A percentile compares a stretch with the other conserved stretches of the same genome.
These are phyloP conservation scores for Tenthredo scrophulariae DNA, from an alignment of 2,888 invertebrate species.

Conservation along the genomic window DNA sequence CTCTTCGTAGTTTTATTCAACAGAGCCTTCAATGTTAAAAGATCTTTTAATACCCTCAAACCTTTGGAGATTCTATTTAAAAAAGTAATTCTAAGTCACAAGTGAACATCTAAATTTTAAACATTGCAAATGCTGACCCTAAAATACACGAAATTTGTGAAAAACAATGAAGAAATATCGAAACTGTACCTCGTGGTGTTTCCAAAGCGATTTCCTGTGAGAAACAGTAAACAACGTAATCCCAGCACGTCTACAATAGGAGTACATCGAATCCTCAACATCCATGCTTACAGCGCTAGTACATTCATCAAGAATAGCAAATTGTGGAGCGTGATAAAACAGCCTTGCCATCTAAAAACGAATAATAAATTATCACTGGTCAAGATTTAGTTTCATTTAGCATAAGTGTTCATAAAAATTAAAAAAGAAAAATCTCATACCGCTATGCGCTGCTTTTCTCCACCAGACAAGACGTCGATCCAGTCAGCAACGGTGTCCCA, in stretches of 20 bases:
- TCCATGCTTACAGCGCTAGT: constrained; percentile 99
- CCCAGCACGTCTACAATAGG: constrained; percentile 90
- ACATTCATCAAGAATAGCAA: constrained; percentile 99
- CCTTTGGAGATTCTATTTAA: background rate
- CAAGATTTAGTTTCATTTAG: background rate
- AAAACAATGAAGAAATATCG: background rate
- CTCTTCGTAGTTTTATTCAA: background rate
- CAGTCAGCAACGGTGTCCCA: constrained; percentile 98
- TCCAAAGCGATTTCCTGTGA: constrained; percentile 98
- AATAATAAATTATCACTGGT: constrained; percentile 32
- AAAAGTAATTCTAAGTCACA: background rate
- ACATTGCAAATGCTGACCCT: background rate
- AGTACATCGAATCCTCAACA: constrained; percentile 98
- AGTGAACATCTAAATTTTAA: background rate
- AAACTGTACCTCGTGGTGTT: constrained; percentile 90
- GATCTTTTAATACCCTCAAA: background rate
- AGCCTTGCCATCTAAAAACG: constrained; percentile 91
- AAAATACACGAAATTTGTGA: background rate
- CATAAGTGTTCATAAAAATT: constrained; percentile 23
- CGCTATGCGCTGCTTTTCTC: constrained; percentile 98
- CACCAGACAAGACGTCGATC: constrained; percentile 99
- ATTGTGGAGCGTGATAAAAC: constrained; percentile 98
- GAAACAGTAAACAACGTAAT: constrained; percentile 99
- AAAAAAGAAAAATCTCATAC: constrained; percentile 78
- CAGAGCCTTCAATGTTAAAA: background rate